Base-by-base conservation (phyloP, 2,797 vertebrate genomes). In the Pelobates cultripes region DNA sequence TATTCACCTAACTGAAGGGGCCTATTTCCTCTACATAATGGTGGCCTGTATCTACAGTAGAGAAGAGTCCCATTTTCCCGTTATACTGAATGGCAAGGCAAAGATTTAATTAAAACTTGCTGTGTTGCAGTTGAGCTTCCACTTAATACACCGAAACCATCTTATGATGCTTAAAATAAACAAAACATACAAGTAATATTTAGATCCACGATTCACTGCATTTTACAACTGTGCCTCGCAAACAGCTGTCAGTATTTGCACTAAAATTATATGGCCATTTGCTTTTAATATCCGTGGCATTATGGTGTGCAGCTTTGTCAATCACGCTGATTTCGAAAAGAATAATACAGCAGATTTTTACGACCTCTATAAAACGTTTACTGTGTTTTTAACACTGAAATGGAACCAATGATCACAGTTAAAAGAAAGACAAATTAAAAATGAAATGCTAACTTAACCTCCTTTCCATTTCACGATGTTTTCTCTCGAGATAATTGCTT, bases 401-500 rank as follows among this genome's bases (percentile, higher is more conserved):
- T 51, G 28, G 47, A 57, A 60, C 2, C 60, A 44, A 15, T 57
- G 12, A 69, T 82, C 55, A 82, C n/a, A 57, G 28, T 40, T 42
- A 55, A 42, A 43, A 14, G 51, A 73, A n/a, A 28, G 4, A n/a
- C 14, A 28, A 66, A 14, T 7, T 43, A 69, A 0, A 72, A 69
- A 43, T 43, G n/a, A 73, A 15, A 45, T 42, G 7, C 7, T 7
- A 47, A 73, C n/a, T 53, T 14, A 13, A 41, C 45, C 55, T 44
- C 45, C 47, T 73, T 73, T 73, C 4, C 17, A 6, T 13, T 41
- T 53, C 12, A 1, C 13, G n/a, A 75, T 1, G 15, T 17, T 43
- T 77, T 44, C 43, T 4, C 76, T 60, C 28, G 75, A 47, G 75
- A 51, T 6, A 15, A 68, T 41, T 67, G 60, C 28, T 73, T 47